Conservation (phyloP, 2,113 vertebrate species). For the Pagrus major region DNA sequence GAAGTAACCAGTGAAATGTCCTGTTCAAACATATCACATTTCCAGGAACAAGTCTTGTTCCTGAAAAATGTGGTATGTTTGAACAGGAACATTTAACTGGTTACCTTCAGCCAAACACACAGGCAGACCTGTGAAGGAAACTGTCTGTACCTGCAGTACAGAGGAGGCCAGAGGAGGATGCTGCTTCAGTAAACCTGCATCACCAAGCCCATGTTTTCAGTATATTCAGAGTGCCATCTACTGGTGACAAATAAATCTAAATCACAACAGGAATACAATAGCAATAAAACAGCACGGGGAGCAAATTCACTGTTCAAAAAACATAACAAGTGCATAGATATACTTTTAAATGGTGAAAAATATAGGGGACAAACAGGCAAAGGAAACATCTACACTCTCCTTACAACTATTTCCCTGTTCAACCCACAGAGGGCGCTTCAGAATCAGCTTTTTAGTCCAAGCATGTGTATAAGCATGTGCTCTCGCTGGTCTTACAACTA, state of each 20-base stretch:
- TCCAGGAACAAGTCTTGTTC: too few relatives aligned
- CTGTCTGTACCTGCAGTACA: neutral
- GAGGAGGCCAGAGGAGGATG: neutral
- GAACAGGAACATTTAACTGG: neutral
- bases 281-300: neutral
- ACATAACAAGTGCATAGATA: too few relatives aligned
- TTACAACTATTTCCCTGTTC: neutral
- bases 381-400: neutral
- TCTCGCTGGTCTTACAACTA: too few relatives aligned
- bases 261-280: neutral
- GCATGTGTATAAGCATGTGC: too few relatives aligned
- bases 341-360: neutral
- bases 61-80: neutral
- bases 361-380: neutral
- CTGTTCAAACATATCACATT: too few relatives aligned
- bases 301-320: neutral
- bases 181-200: neutral
- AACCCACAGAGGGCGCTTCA: neutral
- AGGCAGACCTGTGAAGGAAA: neutral
- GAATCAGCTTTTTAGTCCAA: neutral
- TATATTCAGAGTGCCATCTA: constrained; percentile 8
- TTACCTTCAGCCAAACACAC: neutral
- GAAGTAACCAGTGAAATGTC: too few relatives aligned
- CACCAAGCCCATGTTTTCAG: neutral
- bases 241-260: constrained; percentile 9